A percentile compares a stretch with the other conserved stretches of the same genome.
Conservation (phyloP, 2,113 vertebrate genomes). For the Pedetes capensis region DNA sequence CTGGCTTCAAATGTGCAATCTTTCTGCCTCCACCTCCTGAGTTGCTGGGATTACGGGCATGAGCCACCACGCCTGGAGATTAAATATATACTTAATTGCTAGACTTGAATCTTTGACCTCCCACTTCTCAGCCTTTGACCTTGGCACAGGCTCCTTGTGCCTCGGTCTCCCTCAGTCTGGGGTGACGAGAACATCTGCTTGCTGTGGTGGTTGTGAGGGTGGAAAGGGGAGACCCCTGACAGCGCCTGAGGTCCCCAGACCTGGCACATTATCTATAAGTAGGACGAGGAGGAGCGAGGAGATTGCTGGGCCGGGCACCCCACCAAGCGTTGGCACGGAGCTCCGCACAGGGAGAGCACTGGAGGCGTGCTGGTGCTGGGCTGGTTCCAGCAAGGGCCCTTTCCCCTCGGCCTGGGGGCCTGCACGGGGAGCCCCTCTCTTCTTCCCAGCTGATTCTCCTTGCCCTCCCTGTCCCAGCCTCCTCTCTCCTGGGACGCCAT, state of each 20-base stretch:
- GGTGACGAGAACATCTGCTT: too few relatives aligned
- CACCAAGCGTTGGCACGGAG: not conserved
- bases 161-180: not conserved
- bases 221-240: not conserved
- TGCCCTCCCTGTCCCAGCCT: not conserved
- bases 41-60: too few relatives aligned
- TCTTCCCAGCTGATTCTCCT: not conserved
- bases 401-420: not conserved
- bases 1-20: too few relatives aligned
- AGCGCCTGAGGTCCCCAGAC: not conserved
- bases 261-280: too few relatives aligned
- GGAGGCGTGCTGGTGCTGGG: not conserved
- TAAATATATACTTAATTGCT: rapidly evolving
- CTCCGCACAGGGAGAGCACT: rapidly evolving
- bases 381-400: rapidly evolving
- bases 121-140: not conserved
- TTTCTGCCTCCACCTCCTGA: too few relatives aligned
- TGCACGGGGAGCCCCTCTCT: not conserved
- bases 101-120: not conserved
- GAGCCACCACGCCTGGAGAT: too few relatives aligned
- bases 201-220: not conserved
- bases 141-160: not conserved
- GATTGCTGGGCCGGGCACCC: too few relatives aligned
- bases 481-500: not conserved
- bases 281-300: not conserved